phyloP scores from a whole-genome alignment of 2,888 invertebrate genomes.

The Capitulum mitella region DNA sequence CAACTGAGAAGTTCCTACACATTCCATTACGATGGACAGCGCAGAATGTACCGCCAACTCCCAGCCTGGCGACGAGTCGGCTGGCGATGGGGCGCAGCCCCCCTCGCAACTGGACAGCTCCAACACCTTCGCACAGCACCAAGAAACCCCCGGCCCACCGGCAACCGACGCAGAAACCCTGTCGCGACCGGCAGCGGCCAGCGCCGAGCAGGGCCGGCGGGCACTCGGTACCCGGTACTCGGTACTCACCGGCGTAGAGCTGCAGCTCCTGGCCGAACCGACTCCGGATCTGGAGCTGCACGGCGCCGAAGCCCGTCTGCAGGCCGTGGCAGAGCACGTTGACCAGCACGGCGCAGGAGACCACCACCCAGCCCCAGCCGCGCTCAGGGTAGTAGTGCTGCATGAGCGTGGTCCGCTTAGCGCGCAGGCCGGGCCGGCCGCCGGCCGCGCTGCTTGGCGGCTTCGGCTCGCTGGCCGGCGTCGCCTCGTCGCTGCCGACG shows the following conservation, averaged over 20 bases:
- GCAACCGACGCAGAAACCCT: too few species aligned
- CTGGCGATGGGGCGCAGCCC: too few species aligned
- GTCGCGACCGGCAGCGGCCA: too few species aligned
- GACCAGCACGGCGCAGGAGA: conserved; percentile 61
- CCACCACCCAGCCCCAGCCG: conserved; percentile 79
- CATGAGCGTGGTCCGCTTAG: conserved; percentile 42
- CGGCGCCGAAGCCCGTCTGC: conserved; percentile 53
- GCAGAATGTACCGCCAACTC: too few species aligned
- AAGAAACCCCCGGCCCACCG: too few species aligned
- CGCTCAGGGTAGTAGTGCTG: conserved; percentile 64
- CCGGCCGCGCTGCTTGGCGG: not conserved
- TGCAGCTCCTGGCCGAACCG: not conserved
- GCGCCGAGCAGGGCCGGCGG: too few species aligned
- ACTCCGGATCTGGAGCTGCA: not conserved
- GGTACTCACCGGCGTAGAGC: conserved; percentile 11
- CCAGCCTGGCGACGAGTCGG: too few species aligned
- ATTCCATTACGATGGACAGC: too few species aligned
- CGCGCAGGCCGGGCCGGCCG: not conserved
- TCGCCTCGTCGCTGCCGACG: not conserved
- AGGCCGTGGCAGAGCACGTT: conserved; percentile 68
- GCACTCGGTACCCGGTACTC: too few species aligned
- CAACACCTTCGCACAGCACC: too few species aligned
- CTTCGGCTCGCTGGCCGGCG: not conserved
- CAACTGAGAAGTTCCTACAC: too few species aligned
- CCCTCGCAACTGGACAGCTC: too few species aligned